These are phyloP conservation scores for Muricea muricata DNA, from an alignment of 92 coral and sea anemone species.

Conservation along the genomic window DNA sequence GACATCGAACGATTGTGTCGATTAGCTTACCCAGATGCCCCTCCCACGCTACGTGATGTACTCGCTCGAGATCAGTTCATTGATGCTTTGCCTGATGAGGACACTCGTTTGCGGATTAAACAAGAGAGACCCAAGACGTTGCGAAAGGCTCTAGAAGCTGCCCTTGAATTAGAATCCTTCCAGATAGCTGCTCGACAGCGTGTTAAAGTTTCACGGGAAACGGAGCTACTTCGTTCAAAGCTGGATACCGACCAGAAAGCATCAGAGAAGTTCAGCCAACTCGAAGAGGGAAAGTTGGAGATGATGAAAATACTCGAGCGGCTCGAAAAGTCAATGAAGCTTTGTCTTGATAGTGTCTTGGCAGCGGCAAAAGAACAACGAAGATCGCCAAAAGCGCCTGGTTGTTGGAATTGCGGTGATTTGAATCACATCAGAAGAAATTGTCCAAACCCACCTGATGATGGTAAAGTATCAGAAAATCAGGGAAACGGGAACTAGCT, in stretches of 20 bases:
- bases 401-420: conserved; percentile 49
- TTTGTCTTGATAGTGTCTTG: background rate
- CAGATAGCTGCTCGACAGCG: conserved; percentile 46
- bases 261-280: background rate
- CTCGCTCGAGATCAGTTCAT: background rate
- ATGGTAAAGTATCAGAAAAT: background rate
- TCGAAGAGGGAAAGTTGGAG: conserved; percentile 3
- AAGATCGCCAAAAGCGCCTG: conserved; percentile 1
- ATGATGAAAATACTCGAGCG: conserved; percentile 13
- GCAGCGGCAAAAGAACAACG: conserved; percentile 16
- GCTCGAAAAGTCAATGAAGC: conserved; percentile 1
- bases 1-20: background rate
- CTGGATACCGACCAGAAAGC: background rate
- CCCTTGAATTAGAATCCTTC: conserved; percentile 16
- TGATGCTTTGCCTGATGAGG: background rate
- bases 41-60: background rate
- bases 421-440: conserved; percentile 30
- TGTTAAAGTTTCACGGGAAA: background rate
- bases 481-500: conserved; percentile 50
- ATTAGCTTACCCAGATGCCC: background rate
- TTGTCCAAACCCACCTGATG: conserved; percentile 10
- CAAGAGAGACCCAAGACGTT: background rate
- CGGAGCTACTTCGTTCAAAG: background rate
- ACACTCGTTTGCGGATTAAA: background rate
- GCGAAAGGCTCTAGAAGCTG: background rate